Conservation (phyloP, 2,113 vertebrate genomes). For the Mus musculus region DNA sequence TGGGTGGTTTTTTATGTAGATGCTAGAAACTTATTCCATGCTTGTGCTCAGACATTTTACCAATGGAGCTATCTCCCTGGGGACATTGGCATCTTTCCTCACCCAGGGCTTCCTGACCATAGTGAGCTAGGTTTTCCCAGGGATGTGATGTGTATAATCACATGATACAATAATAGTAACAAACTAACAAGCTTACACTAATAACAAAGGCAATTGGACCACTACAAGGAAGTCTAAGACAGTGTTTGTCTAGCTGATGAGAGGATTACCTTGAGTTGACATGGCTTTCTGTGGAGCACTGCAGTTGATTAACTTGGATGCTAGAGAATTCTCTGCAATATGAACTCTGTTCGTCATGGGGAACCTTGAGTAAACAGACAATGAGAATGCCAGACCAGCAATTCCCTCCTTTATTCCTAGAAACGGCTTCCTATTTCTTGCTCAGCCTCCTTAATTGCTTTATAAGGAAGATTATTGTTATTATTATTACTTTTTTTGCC, state of each 20-base stretch:
- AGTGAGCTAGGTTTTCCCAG: neutral
- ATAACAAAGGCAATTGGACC: constrained; percentile 42
- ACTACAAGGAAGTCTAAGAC: constrained; percentile 26
- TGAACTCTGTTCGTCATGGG: constrained; percentile 53
- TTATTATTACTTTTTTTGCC: neutral
- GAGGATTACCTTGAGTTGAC: constrained; percentile 66
- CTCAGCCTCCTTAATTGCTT: constrained; percentile 66
- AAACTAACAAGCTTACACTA: constrained; percentile 34
- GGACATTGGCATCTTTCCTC: neutral
- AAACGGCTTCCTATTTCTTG: constrained; percentile 41
- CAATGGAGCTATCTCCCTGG: neutral
- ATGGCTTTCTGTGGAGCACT: constrained; percentile 44
- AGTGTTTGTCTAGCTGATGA: constrained; percentile 70
- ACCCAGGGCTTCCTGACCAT: neutral
- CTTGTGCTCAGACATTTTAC: neutral
- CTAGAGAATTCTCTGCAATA: constrained; percentile 46
- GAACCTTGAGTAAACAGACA: constrained; percentile 59
- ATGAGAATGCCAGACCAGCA: constrained; percentile 36
- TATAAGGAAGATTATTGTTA: constrained; percentile 27
- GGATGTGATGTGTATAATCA: neutral
- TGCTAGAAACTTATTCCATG: neutral
- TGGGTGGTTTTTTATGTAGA: neutral
- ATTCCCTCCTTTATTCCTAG: constrained; percentile 34
- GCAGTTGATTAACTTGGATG: constrained; percentile 64
- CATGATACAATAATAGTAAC: neutral